Percentiles rank a stretch among this genome's conserved stretches.
Conservation (phyloP, 1,140 invertebrate genomes). For the Orius insidiosus region DNA sequence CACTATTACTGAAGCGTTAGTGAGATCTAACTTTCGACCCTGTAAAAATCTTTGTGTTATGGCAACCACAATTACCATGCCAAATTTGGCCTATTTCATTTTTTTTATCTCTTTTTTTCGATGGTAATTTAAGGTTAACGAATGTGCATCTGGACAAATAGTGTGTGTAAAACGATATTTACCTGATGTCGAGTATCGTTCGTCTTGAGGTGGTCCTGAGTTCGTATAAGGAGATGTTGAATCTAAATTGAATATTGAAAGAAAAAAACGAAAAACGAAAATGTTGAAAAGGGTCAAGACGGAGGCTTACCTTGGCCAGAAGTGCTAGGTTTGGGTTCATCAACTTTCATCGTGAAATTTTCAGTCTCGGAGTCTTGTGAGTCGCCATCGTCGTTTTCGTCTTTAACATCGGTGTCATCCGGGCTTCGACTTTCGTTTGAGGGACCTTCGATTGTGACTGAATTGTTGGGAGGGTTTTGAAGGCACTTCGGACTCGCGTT, state of each 20-base stretch:
- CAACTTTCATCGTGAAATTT: conserved; percentile 22
- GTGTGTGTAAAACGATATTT: conserved; percentile 2
- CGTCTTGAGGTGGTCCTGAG: conserved; percentile 4
- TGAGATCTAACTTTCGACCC: conserved; percentile 1
- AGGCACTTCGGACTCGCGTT: background rate
- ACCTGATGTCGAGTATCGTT: conserved; percentile 5
- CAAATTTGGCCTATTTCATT: background rate
- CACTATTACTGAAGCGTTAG: conserved; percentile 8
- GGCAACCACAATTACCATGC: conserved; percentile 7
- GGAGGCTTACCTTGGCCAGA: conserved; percentile 29
- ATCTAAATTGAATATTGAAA: conserved; percentile 1
- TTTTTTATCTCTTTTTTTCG: too few relatives aligned
- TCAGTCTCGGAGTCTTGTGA: conserved; percentile 5
- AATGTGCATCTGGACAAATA: background rate
- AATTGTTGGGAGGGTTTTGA: background rate
- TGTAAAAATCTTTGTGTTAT: background rate
- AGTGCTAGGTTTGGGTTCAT: conserved; percentile 32
- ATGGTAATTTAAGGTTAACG: background rate
- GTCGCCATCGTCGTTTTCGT: conserved; percentile 10
- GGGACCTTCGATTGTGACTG: conserved; percentile 4
- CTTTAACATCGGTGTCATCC: conserved; percentile 6
- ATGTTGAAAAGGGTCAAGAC: too few relatives aligned
- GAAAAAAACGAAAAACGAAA: background rate
- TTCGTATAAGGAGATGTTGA: conserved; percentile 7
- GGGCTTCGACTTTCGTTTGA: background rate